phyloP scores from a whole-genome alignment of 2,888 invertebrate species.

The Tetragnatha montana region DNA sequence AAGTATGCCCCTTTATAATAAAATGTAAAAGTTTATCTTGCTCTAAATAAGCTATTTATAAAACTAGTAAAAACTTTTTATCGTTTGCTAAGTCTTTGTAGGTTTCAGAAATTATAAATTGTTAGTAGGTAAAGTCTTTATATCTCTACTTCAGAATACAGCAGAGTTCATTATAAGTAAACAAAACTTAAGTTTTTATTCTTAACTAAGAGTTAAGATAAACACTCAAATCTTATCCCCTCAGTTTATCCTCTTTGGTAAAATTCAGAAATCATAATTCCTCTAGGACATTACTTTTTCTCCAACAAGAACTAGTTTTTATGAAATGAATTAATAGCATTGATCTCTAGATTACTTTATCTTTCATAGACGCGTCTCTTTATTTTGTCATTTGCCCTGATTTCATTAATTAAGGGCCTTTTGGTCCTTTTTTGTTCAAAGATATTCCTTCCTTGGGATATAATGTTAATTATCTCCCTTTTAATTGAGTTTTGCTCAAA shows the following conservation, averaged over 20 bases:
- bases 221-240: too few species aligned
- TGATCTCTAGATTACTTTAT: not conserved
- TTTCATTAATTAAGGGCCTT: not conserved
- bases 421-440: not conserved
- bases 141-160: too few species aligned
- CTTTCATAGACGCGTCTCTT: not conserved
- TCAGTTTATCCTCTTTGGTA: not conserved
- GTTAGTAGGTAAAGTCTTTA: too few species aligned
- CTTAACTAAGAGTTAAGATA: too few species aligned
- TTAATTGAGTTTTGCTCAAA: not conserved
- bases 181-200: too few species aligned
- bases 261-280: not conserved
- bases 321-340: not conserved
- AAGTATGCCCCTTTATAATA: too few species aligned
- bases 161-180: too few species aligned
- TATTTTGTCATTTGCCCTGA: not conserved
- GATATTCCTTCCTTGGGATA: not conserved
- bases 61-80: too few species aligned
- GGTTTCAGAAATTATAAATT: too few species aligned
- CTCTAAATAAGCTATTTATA: too few species aligned
- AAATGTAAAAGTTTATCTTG: too few species aligned
- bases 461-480: not conserved
- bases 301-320: not conserved
- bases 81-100: too few species aligned
- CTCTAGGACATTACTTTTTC: not conserved